Base-by-base conservation (phyloP, 1,140 invertebrate species). In the Calycopis cecrops region DNA sequence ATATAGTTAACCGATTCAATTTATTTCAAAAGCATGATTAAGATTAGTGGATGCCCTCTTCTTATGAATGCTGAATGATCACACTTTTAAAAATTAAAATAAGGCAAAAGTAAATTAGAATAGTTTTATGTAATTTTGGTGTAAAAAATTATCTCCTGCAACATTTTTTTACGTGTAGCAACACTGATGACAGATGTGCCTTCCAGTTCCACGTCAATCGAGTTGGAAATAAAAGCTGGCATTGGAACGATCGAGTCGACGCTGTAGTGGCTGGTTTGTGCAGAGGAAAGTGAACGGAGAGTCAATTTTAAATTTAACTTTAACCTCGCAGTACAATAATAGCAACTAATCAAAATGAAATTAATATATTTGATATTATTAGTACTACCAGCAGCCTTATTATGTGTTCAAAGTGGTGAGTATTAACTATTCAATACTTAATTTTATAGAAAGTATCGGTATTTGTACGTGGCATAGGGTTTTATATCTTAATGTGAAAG, bases 201-300 rank as follows among this genome's bases (percentile, higher is more conserved):
- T 81, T 87, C 84, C 84, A 87, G 77, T 81, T 87, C 84, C 84
- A 87, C 84, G 84, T 87, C 81, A 84, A 87, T 82, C 81, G 79
- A 87, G 84, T 85, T 87, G 84, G 83, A 83, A 60, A 74, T 68
- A 77, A 76, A 44, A 81, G 79, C 79, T 86, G 83, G 79, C 83
- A 80, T 86, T 81, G 61, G 59, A 70, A 72, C 69, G 67, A 71
- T 65, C 62, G 62, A 76, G 65, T 65, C 65, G 67, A 69, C 62
- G 60, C 62, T 57, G 68, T 67, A 70, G 71, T 74, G 70, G 62
- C 62, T 35, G 64, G 53, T 57, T 62, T 68, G 71, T 66, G 57
- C 73, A 62, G 70, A 63, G 59, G 62, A 55, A 76, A 83, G 82
- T 80, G 83, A 86, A 85, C 76, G 76, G 72, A 59, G 59, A 69